Base-by-base conservation (phyloP, 2,888 invertebrate genomes). In the Drosophila barbarae region DNA sequence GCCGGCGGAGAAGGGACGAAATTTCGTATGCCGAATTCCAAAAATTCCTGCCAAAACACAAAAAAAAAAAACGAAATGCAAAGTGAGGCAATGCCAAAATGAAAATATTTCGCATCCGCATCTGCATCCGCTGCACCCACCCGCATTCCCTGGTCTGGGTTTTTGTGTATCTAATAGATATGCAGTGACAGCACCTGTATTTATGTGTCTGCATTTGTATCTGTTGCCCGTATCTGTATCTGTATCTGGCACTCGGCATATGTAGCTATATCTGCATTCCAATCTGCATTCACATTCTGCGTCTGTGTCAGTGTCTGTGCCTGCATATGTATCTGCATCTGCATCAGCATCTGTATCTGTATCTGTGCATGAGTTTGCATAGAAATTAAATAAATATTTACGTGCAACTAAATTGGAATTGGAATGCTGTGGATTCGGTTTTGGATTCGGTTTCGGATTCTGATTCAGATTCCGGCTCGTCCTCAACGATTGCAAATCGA, bases 321-420 rank as follows among this genome's bases (percentile, higher is more conserved):
- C 39, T 56, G 49, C 21, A 60, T 44, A 3, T 41, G 39, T 36
- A 44, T 57, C 58, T 59, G 59, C 36, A 23, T 41, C 46, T 53
- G 41, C 13, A 15, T 47, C 26, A 30, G 28, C 1, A 15, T 26
- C 28, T 35, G 36, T 57, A 68, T 65, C 66, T 74, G 36, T 64
- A 68, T 65, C 66, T 74, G 61, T 55, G 70, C 71, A 30, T 35
- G 63, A 54, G 71, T 63, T 69, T 72, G 83, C 66, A 66, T 72
- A 74, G 46, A 84, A 70, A 79, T 76, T 72, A 78, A 78, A 74
- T 76, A 79, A 79, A 79, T 79, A 79, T 79, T 79, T 79, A 82
- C 70, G 58, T 76, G 67, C 68, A 70, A 74, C 72, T 65, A 81
- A 82, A 79, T 84, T 84, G 84, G 75, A 82, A 84, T 76, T 82